A percentile compares a stretch with the other conserved stretches of the same genome.
Evolutionary conservation across 2,797 vertebrate species (phyloP).

Genomic region (Pogoniulus pusillus): DNA sequence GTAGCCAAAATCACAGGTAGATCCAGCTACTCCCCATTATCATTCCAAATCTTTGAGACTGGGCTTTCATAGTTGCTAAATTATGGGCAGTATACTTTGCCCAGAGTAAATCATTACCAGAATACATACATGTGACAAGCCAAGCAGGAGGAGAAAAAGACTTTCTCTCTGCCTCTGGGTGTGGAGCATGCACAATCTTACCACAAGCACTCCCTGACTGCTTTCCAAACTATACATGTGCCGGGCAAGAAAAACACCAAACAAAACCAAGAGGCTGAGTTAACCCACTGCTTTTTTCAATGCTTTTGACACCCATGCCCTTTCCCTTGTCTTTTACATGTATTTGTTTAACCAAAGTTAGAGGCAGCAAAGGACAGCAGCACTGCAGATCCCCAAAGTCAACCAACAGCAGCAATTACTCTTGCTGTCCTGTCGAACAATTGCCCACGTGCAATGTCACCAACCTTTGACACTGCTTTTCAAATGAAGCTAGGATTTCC

Average conservation of each 20-base stretch:
- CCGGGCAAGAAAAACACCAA: neutral
- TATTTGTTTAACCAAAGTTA: neutral
- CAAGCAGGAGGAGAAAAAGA: neutral
- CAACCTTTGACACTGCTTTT: neutral
- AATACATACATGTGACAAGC: neutral
- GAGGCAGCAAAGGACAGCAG: neutral
- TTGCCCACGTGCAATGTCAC: accelerated
- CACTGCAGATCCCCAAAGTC: neutral
- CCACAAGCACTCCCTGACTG: neutral
- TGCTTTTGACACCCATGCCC: neutral
- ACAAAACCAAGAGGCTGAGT: neutral
- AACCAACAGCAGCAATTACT: neutral
- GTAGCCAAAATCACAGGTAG: neutral
- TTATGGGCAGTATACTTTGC: neutral
- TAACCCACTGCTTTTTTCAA: neutral
- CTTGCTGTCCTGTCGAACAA: neutral
- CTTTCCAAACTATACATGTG: neutral
- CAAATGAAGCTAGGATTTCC: neutral
- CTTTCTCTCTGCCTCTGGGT: neutral
- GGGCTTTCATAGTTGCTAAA: neutral
- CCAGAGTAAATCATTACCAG: conserved; percentile 58
- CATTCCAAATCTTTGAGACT: neutral
- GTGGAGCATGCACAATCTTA: neutral
- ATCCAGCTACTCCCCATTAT: neutral
- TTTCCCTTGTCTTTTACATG: neutral